Evolutionary conservation across 2,888 invertebrate genomes (phyloP).

Genomic region (Eupithecia inturbata): DNA sequence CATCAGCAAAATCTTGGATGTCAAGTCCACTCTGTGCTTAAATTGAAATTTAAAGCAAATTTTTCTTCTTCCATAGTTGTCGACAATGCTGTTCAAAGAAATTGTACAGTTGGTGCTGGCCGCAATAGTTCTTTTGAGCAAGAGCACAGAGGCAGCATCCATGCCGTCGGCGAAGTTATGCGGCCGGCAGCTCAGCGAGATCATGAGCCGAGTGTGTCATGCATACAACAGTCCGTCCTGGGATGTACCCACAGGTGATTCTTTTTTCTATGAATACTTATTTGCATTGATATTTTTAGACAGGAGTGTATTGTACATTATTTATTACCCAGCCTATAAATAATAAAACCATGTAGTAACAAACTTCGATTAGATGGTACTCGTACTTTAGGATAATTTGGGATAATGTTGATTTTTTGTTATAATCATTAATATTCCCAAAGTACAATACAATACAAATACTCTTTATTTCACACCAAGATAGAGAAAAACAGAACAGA

Average conservation of each 20-base stretch:
- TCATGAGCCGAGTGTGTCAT: slow-evolving; percentile 76
- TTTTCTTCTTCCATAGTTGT: slow-evolving; percentile 35
- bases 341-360: neutral
- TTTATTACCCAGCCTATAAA: neutral
- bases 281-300: neutral
- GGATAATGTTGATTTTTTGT: neutral
- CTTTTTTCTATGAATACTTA: neutral
- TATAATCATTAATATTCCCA: neutral
- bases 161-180: slow-evolving; percentile 69
- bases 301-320: neutral
- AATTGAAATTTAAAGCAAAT: neutral
- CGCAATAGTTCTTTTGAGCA: slow-evolving; percentile 62
- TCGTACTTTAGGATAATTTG: neutral
- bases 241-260: slow-evolving; percentile 73
- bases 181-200: slow-evolving; percentile 73
- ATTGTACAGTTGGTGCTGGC: slow-evolving; percentile 63
- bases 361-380: neutral
- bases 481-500: too few species aligned
- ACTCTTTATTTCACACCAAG: too few species aligned
- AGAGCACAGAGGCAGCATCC: slow-evolving; percentile 61
- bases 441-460: too few species aligned
- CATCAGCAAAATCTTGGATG: neutral
- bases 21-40: neutral
- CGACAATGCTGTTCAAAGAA: slow-evolving; percentile 66
- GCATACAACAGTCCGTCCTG: slow-evolving; percentile 77